These are phyloP conservation scores for Temnothorax nylanderi DNA, from an alignment of 1,140 invertebrate genomes.

Conservation along the genomic window DNA sequence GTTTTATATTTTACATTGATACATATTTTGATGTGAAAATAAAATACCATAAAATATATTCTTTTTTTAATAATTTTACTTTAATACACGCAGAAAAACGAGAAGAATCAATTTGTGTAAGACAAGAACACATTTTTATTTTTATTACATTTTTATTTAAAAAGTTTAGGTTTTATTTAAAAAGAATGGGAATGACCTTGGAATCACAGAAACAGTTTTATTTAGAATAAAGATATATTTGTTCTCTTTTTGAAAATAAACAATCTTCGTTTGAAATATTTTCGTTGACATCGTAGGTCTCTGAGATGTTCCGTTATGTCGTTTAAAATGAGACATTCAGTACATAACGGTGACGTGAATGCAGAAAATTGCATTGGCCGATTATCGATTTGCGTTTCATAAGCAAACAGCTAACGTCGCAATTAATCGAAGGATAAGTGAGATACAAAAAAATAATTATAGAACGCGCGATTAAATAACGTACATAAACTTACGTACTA, in stretches of 20 bases:
- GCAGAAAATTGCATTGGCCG: not conserved
- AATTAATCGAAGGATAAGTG: constrained; percentile 1
- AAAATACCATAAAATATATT: not conserved
- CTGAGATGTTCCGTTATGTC: not conserved
- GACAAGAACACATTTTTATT: not conserved
- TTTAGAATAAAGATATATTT: constrained; percentile 5
- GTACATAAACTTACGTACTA: not conserved
- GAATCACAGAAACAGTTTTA: not conserved
- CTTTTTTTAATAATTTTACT: not conserved
- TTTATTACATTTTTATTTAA: too few relatives aligned
- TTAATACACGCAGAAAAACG: not conserved
- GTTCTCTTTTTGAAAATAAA: not conserved
- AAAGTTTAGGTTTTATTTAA: not conserved
- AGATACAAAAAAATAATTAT: constrained; percentile 10
- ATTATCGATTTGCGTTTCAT: constrained; percentile 17
- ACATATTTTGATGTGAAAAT: not conserved
- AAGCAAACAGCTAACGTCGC: not conserved
- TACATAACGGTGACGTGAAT: not conserved
- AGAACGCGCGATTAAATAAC: not conserved
- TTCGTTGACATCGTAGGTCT: not conserved
- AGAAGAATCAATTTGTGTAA: not conserved
- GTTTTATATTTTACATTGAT: not conserved
- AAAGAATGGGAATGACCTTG: not conserved
- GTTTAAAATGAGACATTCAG: not conserved
- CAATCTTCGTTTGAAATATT: not conserved